Evolutionary conservation across 2,797 vertebrate genomes (phyloP), one percentile per base, ranked within the genome.

Genomic region (Oreochromis mossambicus): DNA sequence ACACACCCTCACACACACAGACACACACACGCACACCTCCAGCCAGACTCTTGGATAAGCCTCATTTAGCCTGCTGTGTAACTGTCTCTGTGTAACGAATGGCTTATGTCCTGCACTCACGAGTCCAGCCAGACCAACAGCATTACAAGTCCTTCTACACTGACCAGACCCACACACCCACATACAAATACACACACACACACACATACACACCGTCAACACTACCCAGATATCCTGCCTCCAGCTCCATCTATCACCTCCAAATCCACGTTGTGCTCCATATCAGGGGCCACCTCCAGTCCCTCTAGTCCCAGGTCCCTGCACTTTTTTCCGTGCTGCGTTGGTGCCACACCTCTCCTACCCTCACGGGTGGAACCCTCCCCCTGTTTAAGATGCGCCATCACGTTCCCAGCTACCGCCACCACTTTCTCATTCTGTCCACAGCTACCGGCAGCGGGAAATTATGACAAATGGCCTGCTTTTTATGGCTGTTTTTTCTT

Each of bases 21-120:
- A 88, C 85, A 84, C 92, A 41, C 17, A 34, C 66, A 80, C 79
- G 86, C 85, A 84, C 93, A 92, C 90, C 86, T 91, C 83, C 68
- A 93, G 79, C 77, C 93, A 92, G 89, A 93, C 92, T 83, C 81
- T 32, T 87, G 92, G 92, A 93, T 82, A 94, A 84, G 94, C 91
- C 94, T 96, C 94, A 96, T 96, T 95, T 95, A 93, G 86, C 86
- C 70, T 86, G 88, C 83, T 93, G 85, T 93, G 90, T 93, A 95
- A 93, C 94, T 93, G 95, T 95, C 91, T 93, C 77, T 86, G 70
- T 89, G 91, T 94, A 91, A 95, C 83, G 81, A 93, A 96, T 93
- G 91, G 93, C 86, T 93, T 86, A 79, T 87, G 90, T 93, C 85
- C 87, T 58, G 66, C 75, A 88, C 89, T 88, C 88, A 86, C 77